Evolutionary conservation across 2,888 invertebrate genomes (phyloP), one percentile per base, ranked within the genome.

Genomic region (Neoascia interrupta): DNA sequence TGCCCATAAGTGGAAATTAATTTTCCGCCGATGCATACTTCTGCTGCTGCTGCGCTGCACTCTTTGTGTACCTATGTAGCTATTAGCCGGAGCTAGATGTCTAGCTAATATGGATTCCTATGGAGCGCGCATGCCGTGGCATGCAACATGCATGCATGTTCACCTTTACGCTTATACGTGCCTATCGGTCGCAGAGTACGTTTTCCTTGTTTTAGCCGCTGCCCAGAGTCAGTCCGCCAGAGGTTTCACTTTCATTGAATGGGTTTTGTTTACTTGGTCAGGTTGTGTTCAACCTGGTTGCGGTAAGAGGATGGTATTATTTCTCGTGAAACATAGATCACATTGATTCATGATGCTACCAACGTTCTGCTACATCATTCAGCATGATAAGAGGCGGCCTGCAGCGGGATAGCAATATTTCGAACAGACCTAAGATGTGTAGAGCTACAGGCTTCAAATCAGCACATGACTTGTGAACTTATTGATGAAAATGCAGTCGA

Each of bases 1-100:
- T 79, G 79, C 73, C 72, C 79, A 79, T 79, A 79, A 79, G 73
- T 68, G 56, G 66, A 66, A 79, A 79, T 73, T 79, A 72, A 79
- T 79, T 73, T 79, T 68, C 21, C 61, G 39, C 69, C 28, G 23
- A 36, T 61, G n/a, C n/a, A n/a, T n/a, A n/a, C 47, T 21, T 10
- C 19, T 53, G 51, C n/a, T 53, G 64, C 6, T 41, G 53, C 36
- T 53, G 45, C 28, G 15, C 64, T 49, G 45, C 43, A 21, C 23
- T 53, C n/a, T 10, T 13, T 45, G 54, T 56, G 19, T 23, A 28
- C 54, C 45, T 64, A 54, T 41, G 26, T 37, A 43, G 43, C 47
- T 54, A 76, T 76, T 76, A 72, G 76, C 56, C 31, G 36, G 19
- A 26, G 37, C 36, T 73, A 23, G 54, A 47, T 79, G 72, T 72